Conservation (phyloP, 2,113 vertebrate species). For the Oryzias celebensis region DNA sequence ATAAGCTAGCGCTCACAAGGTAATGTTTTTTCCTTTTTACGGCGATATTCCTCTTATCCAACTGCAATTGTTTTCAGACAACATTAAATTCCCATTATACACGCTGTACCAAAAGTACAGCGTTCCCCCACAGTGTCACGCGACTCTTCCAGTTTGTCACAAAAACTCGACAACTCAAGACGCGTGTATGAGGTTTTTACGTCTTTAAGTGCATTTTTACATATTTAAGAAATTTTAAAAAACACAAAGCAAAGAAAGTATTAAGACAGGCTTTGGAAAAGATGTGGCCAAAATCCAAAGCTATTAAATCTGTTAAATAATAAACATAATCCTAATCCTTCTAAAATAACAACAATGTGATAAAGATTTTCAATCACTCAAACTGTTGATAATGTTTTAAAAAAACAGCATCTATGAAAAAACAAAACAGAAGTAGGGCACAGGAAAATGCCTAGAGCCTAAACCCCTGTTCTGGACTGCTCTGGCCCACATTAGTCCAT, state of each 20-base stretch:
- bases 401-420: constrained; percentile 22
- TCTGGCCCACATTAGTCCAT: constrained; percentile 45
- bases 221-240: neutral
- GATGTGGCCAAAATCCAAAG: constrained; percentile 37
- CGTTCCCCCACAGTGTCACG: no score
- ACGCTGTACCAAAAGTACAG: no score
- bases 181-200: no score
- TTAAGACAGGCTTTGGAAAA: constrained; percentile 18
- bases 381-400: neutral
- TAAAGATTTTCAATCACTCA: neutral
- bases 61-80: no score
- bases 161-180: no score
- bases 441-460: constrained; percentile 31
- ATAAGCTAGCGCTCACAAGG: no score
- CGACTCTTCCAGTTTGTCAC: no score
- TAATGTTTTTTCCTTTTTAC: no score
- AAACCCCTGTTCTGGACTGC: constrained; percentile 24
- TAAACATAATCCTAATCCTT: constrained; percentile 29
- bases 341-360: constrained; percentile 12
- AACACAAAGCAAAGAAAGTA: constrained; percentile 5
- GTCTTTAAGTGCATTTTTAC: no score
- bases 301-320: constrained; percentile 32
- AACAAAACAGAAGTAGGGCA: constrained; percentile 43
- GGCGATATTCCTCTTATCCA: no score
- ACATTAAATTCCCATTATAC: no score